A percentile compares a stretch with the other conserved stretches of the same genome.
Conservation (phyloP, 2,113 vertebrate species). For the Oxyura jamaicensis region DNA sequence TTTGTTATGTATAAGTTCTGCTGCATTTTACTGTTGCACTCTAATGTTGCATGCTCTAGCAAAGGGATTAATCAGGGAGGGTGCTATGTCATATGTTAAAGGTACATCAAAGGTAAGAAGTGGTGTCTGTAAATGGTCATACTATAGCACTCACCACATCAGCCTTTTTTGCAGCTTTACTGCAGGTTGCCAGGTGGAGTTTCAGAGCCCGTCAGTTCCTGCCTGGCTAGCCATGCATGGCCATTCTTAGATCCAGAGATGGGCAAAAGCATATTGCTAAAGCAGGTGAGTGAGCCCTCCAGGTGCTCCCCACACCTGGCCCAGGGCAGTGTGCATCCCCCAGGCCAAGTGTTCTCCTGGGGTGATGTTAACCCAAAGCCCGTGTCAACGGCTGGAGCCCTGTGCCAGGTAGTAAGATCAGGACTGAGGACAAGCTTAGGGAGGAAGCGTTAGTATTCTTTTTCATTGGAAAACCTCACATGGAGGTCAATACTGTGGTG, state of each 20-base stretch:
- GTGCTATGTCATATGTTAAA: background rate
- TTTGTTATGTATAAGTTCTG: background rate
- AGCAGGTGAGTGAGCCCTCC: background rate
- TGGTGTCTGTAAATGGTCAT: background rate
- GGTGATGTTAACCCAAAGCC: background rate
- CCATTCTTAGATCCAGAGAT: background rate
- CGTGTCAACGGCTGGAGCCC: background rate
- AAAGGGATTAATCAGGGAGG: background rate
- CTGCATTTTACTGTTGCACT: background rate
- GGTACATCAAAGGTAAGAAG: background rate
- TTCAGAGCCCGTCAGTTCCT: background rate
- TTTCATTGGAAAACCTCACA: background rate
- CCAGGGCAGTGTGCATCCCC: background rate
- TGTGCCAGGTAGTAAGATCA: background rate
- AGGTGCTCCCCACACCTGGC: background rate
- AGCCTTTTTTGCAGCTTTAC: background rate
- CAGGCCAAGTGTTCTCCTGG: background rate
- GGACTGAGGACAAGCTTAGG: background rate
- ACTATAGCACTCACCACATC: background rate
- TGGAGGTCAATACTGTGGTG: background rate
- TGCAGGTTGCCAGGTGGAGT: background rate
- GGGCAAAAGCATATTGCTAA: background rate
- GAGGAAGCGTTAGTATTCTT: background rate
- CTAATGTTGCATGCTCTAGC: background rate
- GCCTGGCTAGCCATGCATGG: background rate